Evolutionary conservation across 2,113 vertebrate genomes (phyloP).

Genomic region (Hippocampus abdominalis): DNA sequence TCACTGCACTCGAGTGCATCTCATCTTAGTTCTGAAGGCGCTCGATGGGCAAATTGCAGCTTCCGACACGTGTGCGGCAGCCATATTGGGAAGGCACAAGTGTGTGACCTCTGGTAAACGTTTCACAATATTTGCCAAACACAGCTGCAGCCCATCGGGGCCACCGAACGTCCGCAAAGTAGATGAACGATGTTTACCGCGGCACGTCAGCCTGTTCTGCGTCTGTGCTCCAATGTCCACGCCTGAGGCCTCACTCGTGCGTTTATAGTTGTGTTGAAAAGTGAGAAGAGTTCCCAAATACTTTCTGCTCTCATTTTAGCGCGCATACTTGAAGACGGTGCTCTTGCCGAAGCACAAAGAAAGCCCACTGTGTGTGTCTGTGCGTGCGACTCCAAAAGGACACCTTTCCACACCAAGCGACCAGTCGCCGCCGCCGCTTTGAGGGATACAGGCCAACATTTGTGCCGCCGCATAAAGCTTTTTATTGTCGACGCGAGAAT

Average conservation of each 20-base stretch:
- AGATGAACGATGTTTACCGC: not conserved
- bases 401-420: slow-evolving; percentile 37
- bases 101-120: no score
- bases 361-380: slow-evolving; percentile 12
- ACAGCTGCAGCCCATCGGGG: not conserved
- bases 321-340: slow-evolving; percentile 38
- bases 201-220: not conserved
- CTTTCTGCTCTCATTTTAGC: not conserved
- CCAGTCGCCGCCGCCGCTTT: slow-evolving; percentile 19
- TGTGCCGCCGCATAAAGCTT: slow-evolving; percentile 52
- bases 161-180: not conserved
- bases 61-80: not conserved
- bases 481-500: slow-evolving; percentile 63
- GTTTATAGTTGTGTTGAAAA: slow-evolving; percentile 28
- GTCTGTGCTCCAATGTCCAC: not conserved
- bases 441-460: slow-evolving; percentile 42
- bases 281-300: not conserved
- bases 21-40: no score
- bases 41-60: no score
- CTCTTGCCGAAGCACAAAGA: slow-evolving; percentile 35
- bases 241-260: not conserved
- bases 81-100: not conserved
- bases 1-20: no score
- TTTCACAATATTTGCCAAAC: not conserved
- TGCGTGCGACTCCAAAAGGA: slow-evolving; percentile 38